Conservation (phyloP, 2,888 invertebrate species). For the Platycheirus rosarum region DNA sequence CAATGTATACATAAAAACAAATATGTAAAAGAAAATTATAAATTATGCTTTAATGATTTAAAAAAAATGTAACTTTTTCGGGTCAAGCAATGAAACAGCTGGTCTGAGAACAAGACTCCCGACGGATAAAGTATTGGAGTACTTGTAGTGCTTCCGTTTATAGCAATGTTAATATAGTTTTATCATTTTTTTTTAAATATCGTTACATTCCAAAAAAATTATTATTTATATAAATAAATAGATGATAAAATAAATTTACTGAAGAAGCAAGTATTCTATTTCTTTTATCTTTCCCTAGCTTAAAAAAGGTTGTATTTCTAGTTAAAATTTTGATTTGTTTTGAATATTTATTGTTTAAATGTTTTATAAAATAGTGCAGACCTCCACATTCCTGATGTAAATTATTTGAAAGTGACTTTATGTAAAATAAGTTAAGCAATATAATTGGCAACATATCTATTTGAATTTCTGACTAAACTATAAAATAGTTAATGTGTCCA, state of each 20-base stretch:
- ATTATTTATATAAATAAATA: background rate
- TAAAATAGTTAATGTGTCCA: slow-evolving; percentile 57
- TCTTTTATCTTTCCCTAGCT: background rate
- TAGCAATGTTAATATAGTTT: slow-evolving; percentile 8
- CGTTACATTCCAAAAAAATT: slow-evolving; percentile 53
- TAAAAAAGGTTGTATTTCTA: slow-evolving; percentile 14
- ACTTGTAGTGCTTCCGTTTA: slow-evolving; percentile 19
- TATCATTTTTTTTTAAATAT: slow-evolving; percentile 5
- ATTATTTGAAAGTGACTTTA: slow-evolving; percentile 24
- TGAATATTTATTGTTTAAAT: slow-evolving; percentile 9
- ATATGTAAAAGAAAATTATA: slow-evolving; percentile 8
- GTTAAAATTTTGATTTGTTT: background rate
- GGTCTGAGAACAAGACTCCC: slow-evolving; percentile 1
- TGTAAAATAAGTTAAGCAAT: slow-evolving; percentile 25
- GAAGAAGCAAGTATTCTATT: too few relatives aligned
- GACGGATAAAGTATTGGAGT: slow-evolving; percentile 2
- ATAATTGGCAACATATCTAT: slow-evolving; percentile 61
- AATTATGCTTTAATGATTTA: slow-evolving; percentile 5
- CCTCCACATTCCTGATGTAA: slow-evolving; percentile 59
- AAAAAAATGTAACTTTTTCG: slow-evolving; percentile 11
- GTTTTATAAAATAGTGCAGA: background rate
- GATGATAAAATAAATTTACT: background rate
- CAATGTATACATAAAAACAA: slow-evolving; percentile 57
- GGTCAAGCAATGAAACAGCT: slow-evolving; percentile 30
- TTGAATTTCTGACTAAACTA: slow-evolving; percentile 36